Evolutionary conservation across 2,797 vertebrate species (phyloP).

Genomic region (Argyrosomus regius): DNA sequence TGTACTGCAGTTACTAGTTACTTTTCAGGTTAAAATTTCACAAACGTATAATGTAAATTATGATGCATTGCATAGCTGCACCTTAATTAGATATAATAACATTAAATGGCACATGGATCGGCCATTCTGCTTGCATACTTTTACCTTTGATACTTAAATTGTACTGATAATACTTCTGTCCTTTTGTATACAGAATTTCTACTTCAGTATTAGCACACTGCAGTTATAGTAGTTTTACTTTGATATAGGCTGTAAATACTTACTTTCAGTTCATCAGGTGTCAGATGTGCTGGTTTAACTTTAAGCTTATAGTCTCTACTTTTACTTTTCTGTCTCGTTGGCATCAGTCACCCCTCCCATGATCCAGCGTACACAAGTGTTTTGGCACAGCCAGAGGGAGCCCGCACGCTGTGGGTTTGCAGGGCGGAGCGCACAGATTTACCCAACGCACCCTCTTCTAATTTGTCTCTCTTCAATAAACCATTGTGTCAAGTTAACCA

Average conservation of each 20-base stretch:
- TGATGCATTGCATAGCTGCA: neutral
- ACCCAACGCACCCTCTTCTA: constrained; percentile 59
- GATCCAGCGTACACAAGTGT: neutral
- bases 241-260: neutral
- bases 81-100: neutral
- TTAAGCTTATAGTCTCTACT: neutral
- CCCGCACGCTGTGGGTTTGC: constrained; percentile 65
- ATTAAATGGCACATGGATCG: neutral
- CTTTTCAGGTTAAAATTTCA: neutral
- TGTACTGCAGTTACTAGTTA: neutral
- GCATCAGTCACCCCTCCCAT: constrained; percentile 5
- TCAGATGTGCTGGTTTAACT: neutral
- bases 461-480: constrained; percentile 22
- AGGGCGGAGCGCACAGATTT: constrained; percentile 64
- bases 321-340: neutral
- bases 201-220: neutral
- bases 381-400: constrained; percentile 78
- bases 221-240: neutral
- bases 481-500: constrained; percentile 31
- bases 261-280: neutral
- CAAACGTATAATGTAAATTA: neutral
- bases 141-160: neutral
- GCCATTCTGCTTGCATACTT: neutral
- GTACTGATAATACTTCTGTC: neutral
- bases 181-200: neutral